Evolutionary conservation across 2,888 invertebrate genomes (phyloP).

Genomic region (Ceriagrion tenellum): DNA sequence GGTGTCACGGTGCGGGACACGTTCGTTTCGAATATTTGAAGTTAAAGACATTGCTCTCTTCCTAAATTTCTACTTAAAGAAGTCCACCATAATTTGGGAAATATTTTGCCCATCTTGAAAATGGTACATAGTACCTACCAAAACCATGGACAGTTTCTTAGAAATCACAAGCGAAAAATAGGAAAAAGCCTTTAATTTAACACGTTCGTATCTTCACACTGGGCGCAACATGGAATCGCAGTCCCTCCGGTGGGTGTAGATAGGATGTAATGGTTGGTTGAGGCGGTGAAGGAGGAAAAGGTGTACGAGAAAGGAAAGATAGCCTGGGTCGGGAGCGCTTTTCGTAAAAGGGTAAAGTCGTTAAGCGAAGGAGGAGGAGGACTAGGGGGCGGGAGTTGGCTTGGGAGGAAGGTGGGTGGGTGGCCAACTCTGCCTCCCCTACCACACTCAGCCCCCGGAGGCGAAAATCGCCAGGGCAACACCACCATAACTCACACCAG

Average conservation of each 20-base stretch:
- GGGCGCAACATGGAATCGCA: background rate
- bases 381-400: background rate
- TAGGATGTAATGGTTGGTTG: background rate
- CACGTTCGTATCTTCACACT: background rate
- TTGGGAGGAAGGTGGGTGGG: background rate
- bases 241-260: background rate
- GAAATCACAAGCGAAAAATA: too few species aligned
- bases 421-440: background rate
- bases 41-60: too few species aligned
- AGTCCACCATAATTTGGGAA: too few species aligned
- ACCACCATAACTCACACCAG: constrained; percentile 8
- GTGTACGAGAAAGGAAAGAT: background rate
- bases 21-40: too few species aligned
- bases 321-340: background rate
- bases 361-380: background rate
- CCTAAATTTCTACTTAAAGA: too few species aligned
- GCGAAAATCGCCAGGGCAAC: background rate
- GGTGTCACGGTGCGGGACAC: too few species aligned
- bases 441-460: background rate
- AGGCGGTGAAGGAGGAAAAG: background rate
- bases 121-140: too few species aligned
- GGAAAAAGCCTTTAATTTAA: too few species aligned
- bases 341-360: background rate
- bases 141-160: too few species aligned
- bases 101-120: too few species aligned